These are phyloP conservation scores for Cichlasoma orientale DNA, from an alignment of 2,797 vertebrate genomes.

Conservation along the genomic window DNA sequence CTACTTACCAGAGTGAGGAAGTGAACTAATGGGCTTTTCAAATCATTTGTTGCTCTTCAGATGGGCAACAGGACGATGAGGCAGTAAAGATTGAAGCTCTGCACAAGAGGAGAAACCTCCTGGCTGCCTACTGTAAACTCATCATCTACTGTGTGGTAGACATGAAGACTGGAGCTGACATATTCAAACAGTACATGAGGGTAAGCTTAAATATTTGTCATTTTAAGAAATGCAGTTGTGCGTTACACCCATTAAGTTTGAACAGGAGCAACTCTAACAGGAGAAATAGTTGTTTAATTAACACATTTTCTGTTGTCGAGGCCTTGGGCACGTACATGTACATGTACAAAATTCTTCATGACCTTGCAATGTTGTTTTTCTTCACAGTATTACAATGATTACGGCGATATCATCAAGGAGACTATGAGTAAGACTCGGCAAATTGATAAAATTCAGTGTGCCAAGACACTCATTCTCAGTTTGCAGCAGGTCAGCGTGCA, in stretches of 20 bases:
- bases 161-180: slow-evolving; percentile 98
- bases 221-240: background rate
- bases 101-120: slow-evolving; percentile 97
- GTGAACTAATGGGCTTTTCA: background rate
- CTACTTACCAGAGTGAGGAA: background rate
- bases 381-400: slow-evolving; percentile 97
- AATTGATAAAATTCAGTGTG: slow-evolving; percentile 99
- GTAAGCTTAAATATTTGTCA: slow-evolving; percentile 66
- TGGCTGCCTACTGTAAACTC: slow-evolving; percentile 98
- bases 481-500: slow-evolving; percentile 92
- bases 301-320: background rate
- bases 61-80: slow-evolving; percentile 98
- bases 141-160: slow-evolving; percentile 99
- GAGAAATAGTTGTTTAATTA: background rate
- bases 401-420: slow-evolving; percentile 99
- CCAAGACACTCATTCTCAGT: slow-evolving; percentile 98
- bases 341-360: background rate
- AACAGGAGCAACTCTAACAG: background rate
- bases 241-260: background rate
- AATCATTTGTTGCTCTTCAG: slow-evolving; percentile 56
- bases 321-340: background rate
- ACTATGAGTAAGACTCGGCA: slow-evolving; percentile 99
- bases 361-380: background rate
- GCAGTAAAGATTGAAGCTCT: slow-evolving; percentile 98
- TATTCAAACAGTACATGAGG: slow-evolving; percentile 99